Evolutionary conservation across 2,797 vertebrate genomes (phyloP).

Genomic region (Tenualosa thibaudeaui): DNA sequence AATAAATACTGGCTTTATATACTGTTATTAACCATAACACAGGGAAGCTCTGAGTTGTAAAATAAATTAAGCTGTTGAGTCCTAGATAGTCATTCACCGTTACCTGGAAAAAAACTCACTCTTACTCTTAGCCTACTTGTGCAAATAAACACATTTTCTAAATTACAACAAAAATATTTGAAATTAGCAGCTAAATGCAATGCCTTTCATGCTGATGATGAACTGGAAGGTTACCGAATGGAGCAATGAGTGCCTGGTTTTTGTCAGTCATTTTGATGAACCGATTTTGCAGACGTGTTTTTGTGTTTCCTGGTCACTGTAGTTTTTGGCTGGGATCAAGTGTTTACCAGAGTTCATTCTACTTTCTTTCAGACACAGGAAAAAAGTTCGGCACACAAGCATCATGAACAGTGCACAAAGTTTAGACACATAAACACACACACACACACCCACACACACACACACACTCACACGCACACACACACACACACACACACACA

Average conservation of each 20-base stretch:
- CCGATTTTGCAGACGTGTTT: neutral
- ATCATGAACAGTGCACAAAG: neutral
- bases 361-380: neutral
- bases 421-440: neutral
- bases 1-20: neutral
- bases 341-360: constrained; percentile 17
- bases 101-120: neutral
- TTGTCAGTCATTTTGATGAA: neutral
- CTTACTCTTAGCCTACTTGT: too few species aligned
- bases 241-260: constrained; percentile 10
- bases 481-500: neutral
- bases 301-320: constrained; percentile 19
- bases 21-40: too few species aligned
- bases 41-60: too few species aligned
- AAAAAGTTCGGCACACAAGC: neutral
- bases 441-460: neutral
- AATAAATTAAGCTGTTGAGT: too few species aligned
- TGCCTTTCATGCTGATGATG: neutral
- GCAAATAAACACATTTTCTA: constrained; percentile 23
- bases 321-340: neutral
- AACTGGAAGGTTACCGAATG: neutral
- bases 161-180: neutral
- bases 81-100: neutral
- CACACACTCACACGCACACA: neutral
- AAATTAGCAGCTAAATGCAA: neutral